phyloP scores from a whole-genome alignment of 2,113 vertebrate genomes.

The Anhinga rufa region DNA sequence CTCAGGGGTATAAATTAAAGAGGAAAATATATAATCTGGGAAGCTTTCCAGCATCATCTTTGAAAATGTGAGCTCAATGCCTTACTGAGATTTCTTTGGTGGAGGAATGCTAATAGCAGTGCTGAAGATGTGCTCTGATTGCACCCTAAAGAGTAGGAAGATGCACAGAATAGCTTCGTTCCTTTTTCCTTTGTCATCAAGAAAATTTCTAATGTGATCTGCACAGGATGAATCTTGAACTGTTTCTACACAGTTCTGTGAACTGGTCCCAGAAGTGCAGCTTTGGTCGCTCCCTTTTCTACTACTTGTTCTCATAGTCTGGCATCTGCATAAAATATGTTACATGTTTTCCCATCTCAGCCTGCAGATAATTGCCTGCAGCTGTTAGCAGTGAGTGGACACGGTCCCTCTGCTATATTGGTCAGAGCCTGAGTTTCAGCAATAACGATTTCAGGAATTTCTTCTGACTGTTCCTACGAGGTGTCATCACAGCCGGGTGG shows the following conservation, averaged over 20 bases:
- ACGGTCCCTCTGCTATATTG: neutral
- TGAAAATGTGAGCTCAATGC: conserved; percentile 24
- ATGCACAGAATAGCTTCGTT: neutral
- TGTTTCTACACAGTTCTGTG: neutral
- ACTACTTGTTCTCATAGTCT: neutral
- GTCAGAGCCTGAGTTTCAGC: neutral
- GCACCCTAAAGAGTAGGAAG: conserved; percentile 5
- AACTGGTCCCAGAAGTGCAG: neutral
- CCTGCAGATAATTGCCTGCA: neutral
- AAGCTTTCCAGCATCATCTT: conserved; percentile 45
- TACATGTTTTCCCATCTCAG: neutral
- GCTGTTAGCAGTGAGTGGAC: neutral
- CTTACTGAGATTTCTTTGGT: conserved; percentile 18
- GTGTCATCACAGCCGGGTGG: neutral
- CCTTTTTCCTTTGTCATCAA: neutral
- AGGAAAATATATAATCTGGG: conserved; percentile 50
- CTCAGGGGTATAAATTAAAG: conserved; percentile 55
- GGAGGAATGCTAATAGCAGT: neutral
- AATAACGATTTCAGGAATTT: neutral
- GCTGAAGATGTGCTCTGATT: conserved; percentile 17
- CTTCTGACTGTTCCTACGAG: neutral
- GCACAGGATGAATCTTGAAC: neutral
- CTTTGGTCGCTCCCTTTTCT: neutral
- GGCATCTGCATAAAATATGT: neutral
- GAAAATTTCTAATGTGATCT: neutral